Evolutionary conservation across 2,888 invertebrate genomes (phyloP), one percentile per base, ranked within the genome.

Genomic region (Diaphora mendica): DNA sequence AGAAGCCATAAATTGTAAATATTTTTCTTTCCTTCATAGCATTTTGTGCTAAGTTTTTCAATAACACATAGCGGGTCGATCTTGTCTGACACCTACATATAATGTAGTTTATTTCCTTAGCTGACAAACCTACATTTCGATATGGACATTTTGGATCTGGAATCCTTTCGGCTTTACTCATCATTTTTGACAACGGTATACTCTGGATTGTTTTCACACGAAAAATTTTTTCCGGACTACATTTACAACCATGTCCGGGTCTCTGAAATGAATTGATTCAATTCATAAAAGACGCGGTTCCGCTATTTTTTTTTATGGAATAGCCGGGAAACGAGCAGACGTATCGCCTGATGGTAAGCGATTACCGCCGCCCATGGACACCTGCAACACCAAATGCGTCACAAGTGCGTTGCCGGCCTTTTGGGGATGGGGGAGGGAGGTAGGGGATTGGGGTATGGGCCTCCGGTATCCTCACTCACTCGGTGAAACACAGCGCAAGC

Each of bases 1-100:
- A 96, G 66, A 85, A 87, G 8, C 97, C 97, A 70, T 94, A 92
- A 33, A 97, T 90, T 2, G 96, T 93, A 87, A 96, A 97, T 79
- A 96, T 96, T 90, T 96, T 96, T 73, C 90, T 92, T 20, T 95
- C 87, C 79, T 87, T 89, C 72, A 96, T 94, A n/a, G 96, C 96
- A 68, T 82, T 85, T 13, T 92, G 88, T 23, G 96, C 96, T 78
- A 93, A 87, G 5, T 85, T 89, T 90, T 95, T 96, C 44, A 96
- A 86, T 78, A 85, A 85, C 75, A 85, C 26, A 79, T 92, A 95
- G 77, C 92, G 87, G 13, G 77, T 78, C 23, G 89, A 78, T 85
- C 87, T 88, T 8, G 88, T 78, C 86, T 94, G 92, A 79, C 93
- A 94, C 75, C 85, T 91, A 72, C 88, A 86, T 81, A 95, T 92